Evolutionary conservation across 2,888 invertebrate species (phyloP).

Genomic region (Disparrhopalites patrizii): DNA sequence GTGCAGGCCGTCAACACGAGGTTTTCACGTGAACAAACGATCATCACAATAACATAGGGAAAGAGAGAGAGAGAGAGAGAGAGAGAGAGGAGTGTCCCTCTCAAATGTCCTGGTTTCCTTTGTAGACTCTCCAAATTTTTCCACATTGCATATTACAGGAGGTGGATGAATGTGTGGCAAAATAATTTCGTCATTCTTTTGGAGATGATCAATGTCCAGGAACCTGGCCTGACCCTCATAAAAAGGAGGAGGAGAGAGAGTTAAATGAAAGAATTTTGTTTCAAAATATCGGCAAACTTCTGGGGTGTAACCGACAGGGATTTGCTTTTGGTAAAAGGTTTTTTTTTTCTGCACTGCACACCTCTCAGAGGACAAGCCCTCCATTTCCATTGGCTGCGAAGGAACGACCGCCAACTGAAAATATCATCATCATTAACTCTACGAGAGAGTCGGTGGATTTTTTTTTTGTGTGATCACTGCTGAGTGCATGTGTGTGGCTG

Average conservation of each 20-base stretch:
- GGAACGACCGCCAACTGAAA: constrained; percentile 5
- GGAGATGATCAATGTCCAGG: background rate
- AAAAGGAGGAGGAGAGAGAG: background rate
- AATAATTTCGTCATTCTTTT: background rate
- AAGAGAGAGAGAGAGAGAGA: background rate
- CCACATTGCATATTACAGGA: background rate
- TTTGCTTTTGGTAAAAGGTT: background rate
- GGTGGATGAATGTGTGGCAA: too few species aligned
- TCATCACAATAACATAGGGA: constrained; percentile 6
- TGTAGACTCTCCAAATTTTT: background rate
- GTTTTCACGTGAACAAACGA: constrained; percentile 50
- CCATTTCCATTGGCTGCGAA: background rate
- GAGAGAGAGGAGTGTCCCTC: too few species aligned
- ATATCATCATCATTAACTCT: background rate
- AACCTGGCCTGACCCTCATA: background rate
- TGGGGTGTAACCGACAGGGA: too few species aligned
- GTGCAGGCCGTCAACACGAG: background rate
- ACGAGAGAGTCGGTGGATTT: too few species aligned
- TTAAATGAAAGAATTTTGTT: too few species aligned
- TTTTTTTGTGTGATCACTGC: too few species aligned
- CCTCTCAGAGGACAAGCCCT: background rate
- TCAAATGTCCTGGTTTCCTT: background rate
- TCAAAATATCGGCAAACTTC: too few species aligned
- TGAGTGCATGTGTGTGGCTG: too few species aligned
- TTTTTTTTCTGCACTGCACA: background rate